Percentiles rank a stretch among this genome's conserved stretches.
These are phyloP conservation scores for Chouioia cunea DNA, from an alignment of 2,888 invertebrate species.

Conservation along the genomic window DNA sequence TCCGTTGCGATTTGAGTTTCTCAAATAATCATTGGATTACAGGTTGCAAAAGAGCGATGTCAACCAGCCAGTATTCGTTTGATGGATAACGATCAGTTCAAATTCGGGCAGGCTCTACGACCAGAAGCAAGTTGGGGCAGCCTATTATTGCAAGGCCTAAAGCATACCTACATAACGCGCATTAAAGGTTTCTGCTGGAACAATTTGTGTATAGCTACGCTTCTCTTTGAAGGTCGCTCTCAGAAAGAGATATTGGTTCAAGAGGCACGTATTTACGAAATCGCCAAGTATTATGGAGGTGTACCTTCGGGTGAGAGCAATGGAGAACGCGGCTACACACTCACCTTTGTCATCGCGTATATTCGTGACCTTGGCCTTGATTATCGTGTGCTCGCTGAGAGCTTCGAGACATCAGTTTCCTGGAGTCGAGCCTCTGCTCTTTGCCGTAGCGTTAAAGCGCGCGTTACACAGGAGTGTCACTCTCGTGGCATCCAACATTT, in stretches of 20 bases:
- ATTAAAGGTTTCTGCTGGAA: conserved; percentile 87
- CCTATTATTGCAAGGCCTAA: conserved; percentile 82
- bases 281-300: conserved; percentile 84
- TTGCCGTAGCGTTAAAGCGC: conserved; percentile 90
- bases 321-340: conserved; percentile 94
- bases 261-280: conserved; percentile 82
- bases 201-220: conserved; percentile 90
- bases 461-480: conserved; percentile 77
- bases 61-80: conserved; percentile 96
- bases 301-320: conserved; percentile 93
- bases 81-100: conserved; percentile 98
- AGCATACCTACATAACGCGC: conserved; percentile 88
- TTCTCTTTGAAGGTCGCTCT: conserved; percentile 89
- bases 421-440: conserved; percentile 91
- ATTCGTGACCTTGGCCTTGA: conserved; percentile 93
- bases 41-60: conserved; percentile 80
- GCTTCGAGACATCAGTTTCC: conserved; percentile 98
- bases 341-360: conserved; percentile 98
- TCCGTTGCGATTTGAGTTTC: too few relatives aligned
- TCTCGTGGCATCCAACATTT: conserved; percentile 74
- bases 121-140: conserved; percentile 75
- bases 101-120: conserved; percentile 87
- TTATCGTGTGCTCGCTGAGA: conserved; percentile 91
- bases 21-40: conserved; percentile 4
- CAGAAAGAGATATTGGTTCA: conserved; percentile 79